Percentiles rank a stretch among this genome's conserved stretches.
Conservation (phyloP, 2,888 invertebrate genomes). For the Dasysyrphus albostriatus region DNA sequence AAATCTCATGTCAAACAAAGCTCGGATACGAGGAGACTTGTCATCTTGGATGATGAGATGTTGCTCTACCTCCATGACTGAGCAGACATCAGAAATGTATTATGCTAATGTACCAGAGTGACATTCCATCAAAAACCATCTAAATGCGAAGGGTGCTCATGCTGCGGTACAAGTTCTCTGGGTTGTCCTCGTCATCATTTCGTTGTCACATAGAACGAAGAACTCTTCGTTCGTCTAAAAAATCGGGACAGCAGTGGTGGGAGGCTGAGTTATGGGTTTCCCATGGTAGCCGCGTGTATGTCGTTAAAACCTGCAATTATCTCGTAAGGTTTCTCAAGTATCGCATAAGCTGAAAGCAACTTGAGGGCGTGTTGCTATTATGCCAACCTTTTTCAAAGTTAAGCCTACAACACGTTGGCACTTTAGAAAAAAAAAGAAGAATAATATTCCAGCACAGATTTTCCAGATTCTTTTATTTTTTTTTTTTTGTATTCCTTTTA, state of each 20-base stretch:
- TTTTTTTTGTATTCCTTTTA: neutral
- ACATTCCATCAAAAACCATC: constrained; percentile 62
- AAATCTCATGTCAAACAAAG: constrained; percentile 24
- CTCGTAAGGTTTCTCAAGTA: constrained; percentile 43
- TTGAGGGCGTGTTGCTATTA: constrained; percentile 27
- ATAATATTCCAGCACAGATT: constrained; percentile 9
- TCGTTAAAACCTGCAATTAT: constrained; percentile 59
- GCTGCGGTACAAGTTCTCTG: constrained; percentile 10
- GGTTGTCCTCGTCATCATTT: neutral
- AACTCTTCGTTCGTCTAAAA: neutral
- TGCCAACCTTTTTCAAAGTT: constrained; percentile 28
- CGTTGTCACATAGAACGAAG: neutral
- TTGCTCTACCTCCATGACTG: constrained; percentile 2
- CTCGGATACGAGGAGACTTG: constrained; percentile 22
- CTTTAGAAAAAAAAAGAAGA: constrained; percentile 10
- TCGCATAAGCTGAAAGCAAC: constrained; percentile 44
- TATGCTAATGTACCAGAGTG: constrained; percentile 63
- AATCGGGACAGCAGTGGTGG: neutral
- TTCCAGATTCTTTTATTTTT: neutral
- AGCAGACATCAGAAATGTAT: constrained; percentile 41
- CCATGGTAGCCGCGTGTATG: constrained; percentile 21
- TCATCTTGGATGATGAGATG: constrained; percentile 31
- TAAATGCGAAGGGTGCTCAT: constrained; percentile 50
- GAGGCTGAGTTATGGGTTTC: neutral
- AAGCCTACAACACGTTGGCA: constrained; percentile 43